Base-by-base conservation (phyloP, 64 coral and sea anemone genomes). In the Cladopsammia gracilis region DNA sequence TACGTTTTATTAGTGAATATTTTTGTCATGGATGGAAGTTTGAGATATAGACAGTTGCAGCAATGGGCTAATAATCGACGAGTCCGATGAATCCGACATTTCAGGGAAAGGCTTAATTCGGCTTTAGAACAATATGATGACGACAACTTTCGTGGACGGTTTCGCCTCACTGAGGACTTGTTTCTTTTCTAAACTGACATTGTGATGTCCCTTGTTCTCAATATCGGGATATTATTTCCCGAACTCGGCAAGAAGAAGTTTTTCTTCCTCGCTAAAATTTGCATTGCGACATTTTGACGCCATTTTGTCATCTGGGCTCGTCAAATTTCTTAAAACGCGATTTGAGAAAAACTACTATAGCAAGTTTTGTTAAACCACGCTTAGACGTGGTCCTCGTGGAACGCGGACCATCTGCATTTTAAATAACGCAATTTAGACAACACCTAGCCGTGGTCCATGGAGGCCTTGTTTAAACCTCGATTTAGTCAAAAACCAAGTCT, bases 221-320 rank as follows among this genome's bases (percentile, higher is more conserved):
- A 82, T 22, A 57, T 11, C 46, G 57, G 57, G 56, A 22, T 45
- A 62, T 82, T 42, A 42, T 58, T 61, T 24, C 43, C 79, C 57
- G 53, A n/a, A 59, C 79, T 82, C 57, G 22, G 79, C 79, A 57
- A 82, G 20, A 15, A 59, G n/a, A 82, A 82, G 14, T 22, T 60
- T 82, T 15, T 82, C 79, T 82, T 82, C n/a, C 14, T 82, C 53
- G 62, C 18, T 82, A 82, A 82, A 82, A 79, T 62, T 82, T 52
- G 42, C 53, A 48, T 56, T 78, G 14, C 53, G 75, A 56, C 25
- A 78, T 78, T 56, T 78, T 65, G 62, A 15, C 62, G 62, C 62
- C 62, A 65, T 65, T 19, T 65, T 65, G 34, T 65, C 62, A 65
- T 65, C 62, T 65, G 12, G 19, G 15, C 62, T 65, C 12, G 12